A percentile compares a stretch with the other conserved stretches of the same genome.
These are phyloP conservation scores for Caenorhabditis inopinata DNA, from an alignment of 1,140 invertebrate species.

Conservation along the genomic window DNA sequence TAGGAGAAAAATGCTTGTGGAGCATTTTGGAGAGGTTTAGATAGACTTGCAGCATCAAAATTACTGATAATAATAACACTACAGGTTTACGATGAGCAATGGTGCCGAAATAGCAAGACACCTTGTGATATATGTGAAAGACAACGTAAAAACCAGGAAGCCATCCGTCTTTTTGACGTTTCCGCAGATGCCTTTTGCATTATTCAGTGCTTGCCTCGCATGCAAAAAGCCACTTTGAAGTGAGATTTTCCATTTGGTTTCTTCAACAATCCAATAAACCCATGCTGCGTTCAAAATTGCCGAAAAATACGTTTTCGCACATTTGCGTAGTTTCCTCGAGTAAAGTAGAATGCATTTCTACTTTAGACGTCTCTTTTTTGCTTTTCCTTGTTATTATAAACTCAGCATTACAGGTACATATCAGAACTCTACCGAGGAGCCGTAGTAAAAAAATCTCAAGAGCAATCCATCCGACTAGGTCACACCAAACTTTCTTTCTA, in stretches of 20 bases:
- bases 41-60: neutral
- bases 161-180: constrained; percentile 49
- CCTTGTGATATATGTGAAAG: constrained; percentile 42
- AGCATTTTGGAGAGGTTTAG: constrained; percentile 58
- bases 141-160: neutral
- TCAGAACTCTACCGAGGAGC: constrained; percentile 46
- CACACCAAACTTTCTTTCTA: constrained; percentile 38
- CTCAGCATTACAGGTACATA: constrained; percentile 28
- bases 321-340: too few relatives aligned
- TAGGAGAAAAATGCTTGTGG: constrained; percentile 55
- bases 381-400: neutral
- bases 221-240: constrained; percentile 45
- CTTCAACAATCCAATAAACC: too few relatives aligned
- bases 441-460: constrained; percentile 39
- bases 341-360: too few relatives aligned
- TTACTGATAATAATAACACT: constrained; percentile 13
- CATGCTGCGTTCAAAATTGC: too few relatives aligned
- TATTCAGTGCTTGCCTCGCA: constrained; percentile 17
- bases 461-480: constrained; percentile 38
- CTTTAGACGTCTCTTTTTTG: too few relatives aligned
- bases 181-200: constrained; percentile 40
- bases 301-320: too few relatives aligned
- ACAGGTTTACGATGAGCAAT: constrained; percentile 48
- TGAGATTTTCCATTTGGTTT: too few relatives aligned
- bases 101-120: constrained; percentile 41